Percentiles rank a stretch among this genome's conserved stretches.
phyloP scores from a whole-genome alignment of 2,113 vertebrate genomes.

The Planiliza haematocheilus region DNA sequence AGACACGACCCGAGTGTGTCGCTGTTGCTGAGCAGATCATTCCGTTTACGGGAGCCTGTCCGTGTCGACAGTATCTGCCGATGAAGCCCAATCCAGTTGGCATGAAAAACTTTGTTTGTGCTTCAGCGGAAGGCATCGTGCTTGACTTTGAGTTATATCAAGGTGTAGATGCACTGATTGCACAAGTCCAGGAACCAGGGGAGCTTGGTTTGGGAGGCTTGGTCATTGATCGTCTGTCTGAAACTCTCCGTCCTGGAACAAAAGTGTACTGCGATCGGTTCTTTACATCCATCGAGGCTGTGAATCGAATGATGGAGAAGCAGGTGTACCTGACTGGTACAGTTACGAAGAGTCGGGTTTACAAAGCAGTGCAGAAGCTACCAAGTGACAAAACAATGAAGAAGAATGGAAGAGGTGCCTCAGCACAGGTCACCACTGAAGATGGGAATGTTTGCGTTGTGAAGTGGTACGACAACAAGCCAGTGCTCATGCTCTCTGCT shows the following conservation, averaged over 20 bases:
- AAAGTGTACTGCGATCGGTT: slow-evolving; percentile 23
- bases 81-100: slow-evolving; percentile 3
- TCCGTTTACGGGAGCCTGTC: neutral
- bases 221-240: slow-evolving; percentile 6
- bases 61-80: neutral
- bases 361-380: neutral
- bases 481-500: slow-evolving; percentile 6
- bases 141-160: no score
- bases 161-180: no score
- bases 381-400: neutral
- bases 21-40: neutral
- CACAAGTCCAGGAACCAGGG: neutral
- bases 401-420: neutral
- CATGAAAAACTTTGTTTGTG: slow-evolving; percentile 4
- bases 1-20: neutral
- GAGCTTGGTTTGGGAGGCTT: slow-evolving; percentile 19
- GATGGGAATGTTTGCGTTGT: slow-evolving; percentile 1
- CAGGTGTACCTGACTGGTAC: neutral
- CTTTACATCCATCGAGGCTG: neutral
- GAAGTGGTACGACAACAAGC: slow-evolving; percentile 34
- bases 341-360: no score
- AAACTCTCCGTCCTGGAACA: slow-evolving; percentile 15
- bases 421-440: neutral
- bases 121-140: no score
- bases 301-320: slow-evolving; percentile 9